Evolutionary conservation across 2,888 invertebrate species (phyloP).

Genomic region (Abrostola triplasia): DNA sequence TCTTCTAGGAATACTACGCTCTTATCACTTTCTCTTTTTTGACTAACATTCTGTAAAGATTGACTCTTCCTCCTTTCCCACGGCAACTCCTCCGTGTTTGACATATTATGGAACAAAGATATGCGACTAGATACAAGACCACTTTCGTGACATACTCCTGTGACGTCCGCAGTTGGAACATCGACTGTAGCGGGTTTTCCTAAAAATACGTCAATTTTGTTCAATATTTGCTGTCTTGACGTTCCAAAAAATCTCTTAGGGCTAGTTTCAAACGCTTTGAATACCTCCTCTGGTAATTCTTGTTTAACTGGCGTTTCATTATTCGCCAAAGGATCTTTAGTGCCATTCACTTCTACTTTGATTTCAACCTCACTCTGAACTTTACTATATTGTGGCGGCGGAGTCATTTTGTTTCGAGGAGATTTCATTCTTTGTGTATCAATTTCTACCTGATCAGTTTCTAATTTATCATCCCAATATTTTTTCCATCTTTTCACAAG

Average conservation of each 20-base stretch:
- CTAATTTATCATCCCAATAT: conserved; percentile 81
- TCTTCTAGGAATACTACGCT: conserved; percentile 36
- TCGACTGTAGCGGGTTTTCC: conserved; percentile 71
- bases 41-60: conserved; percentile 74
- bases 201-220: conserved; percentile 82
- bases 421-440: conserved; percentile 43
- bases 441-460: conserved; percentile 63
- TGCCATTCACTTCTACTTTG: conserved; percentile 13
- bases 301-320: conserved; percentile 66
- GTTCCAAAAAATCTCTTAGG: conserved; percentile 85
- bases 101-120: conserved; percentile 81
- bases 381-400: conserved; percentile 3
- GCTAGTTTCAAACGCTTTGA: conserved; percentile 85
- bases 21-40: conserved; percentile 63
- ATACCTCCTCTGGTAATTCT: conserved; percentile 83
- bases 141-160: conserved; percentile 71
- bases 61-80: conserved; percentile 70
- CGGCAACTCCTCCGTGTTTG: conserved; percentile 75
- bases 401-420: conserved; percentile 20
- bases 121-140: conserved; percentile 85
- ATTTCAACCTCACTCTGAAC: conserved; percentile 14
- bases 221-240: conserved; percentile 82
- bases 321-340: not conserved
- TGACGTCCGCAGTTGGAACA: conserved; percentile 59
- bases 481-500: conserved; percentile 81